Percentiles rank a stretch among this genome's conserved stretches.
Evolutionary conservation across 2,888 invertebrate species (phyloP).

Genomic region (Argyresthia goedartella): DNA sequence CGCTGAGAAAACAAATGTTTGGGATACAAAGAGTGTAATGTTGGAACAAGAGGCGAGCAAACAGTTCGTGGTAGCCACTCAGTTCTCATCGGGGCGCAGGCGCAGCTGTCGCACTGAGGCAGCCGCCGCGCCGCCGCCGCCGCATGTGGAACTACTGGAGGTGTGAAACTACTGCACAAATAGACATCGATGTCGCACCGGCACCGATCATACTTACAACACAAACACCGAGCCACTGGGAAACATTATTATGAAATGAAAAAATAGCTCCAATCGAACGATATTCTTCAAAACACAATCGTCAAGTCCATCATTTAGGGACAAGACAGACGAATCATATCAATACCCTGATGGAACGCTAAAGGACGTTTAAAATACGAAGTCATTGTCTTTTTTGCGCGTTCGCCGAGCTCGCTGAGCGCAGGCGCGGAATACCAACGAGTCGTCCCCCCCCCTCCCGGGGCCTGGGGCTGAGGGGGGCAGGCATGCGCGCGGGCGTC

Average conservation of each 20-base stretch:
- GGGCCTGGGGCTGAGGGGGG: slow-evolving; percentile 12
- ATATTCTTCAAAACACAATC: slow-evolving; percentile 24
- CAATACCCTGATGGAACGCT: slow-evolving; percentile 58
- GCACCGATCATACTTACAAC: not conserved
- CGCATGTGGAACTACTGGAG: not conserved
- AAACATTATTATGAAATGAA: not conserved
- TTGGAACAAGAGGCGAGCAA: slow-evolving; percentile 2
- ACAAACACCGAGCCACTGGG: not conserved
- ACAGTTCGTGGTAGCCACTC: slow-evolving; percentile 4
- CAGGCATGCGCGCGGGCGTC: slow-evolving; percentile 18
- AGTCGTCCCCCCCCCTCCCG: slow-evolving; percentile 24
- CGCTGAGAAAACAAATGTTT: not conserved
- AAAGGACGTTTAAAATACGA: slow-evolving; percentile 59
- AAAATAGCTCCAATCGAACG: not conserved
- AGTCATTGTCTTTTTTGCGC: slow-evolving; percentile 63
- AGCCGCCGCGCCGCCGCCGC: not conserved
- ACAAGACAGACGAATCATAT: slow-evolving; percentile 39
- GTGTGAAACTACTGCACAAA: not conserved
- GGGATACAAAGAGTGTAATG: not conserved
- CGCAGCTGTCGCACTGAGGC: not conserved
- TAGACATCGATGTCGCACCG: not conserved
- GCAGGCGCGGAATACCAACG: slow-evolving; percentile 51
- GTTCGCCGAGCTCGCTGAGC: slow-evolving; percentile 30
- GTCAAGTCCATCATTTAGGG: slow-evolving; percentile 33
- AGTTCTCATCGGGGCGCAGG: not conserved